Evolutionary conservation across 1,140 invertebrate species (phyloP), one percentile per base, ranked within the genome.

Genomic region (Scaptomyza pallida): DNA sequence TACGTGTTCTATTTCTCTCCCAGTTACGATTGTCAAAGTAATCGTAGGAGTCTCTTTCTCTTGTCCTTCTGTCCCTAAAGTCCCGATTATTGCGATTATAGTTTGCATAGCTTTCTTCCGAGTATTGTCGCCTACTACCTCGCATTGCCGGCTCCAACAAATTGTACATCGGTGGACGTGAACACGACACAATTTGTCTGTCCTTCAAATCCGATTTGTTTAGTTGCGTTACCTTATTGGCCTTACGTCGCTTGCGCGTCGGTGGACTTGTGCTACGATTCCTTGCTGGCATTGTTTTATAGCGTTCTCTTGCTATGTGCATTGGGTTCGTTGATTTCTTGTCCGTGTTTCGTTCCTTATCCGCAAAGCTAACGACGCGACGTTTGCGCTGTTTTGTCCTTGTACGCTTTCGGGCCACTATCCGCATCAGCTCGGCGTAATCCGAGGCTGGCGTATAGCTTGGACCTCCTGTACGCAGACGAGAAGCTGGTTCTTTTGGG

Each of bases 351-450:
- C 30, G 56, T 3, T 48, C 37, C 6, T 9, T 23, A 2, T 65
- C 51, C 3, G 15, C n/a, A 13, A 37, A 47, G 2, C 51, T 30
- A 3, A 55, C 51, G 6, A 3, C 16, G 10, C 26, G 23, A 23
- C 50, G 52, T 10, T 56, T 47, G 0, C 16, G 4, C 3, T 41
- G 5, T 9, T 0, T n/a, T 12, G 5, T 4, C 4, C 45, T 65
- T 9, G 5, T 0, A 0, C 78, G 52, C 2, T 56, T 73, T 6
- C 37, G 57, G 13, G 63, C 78, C 43, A 81, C 70, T 0, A 57
- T 51, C 1, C 26, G 70, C 78, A 82, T 78, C 3, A 82, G 19
- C 26, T 81, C 78, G 5, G 60, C 21, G 12, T 45, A 82, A 0
- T 81, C 78, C 13, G 72, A 65, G n/a, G 15, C 43, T 10, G 41